Base-by-base conservation (phyloP, 2,113 vertebrate genomes). In the Melanerpes formicivorus region DNA sequence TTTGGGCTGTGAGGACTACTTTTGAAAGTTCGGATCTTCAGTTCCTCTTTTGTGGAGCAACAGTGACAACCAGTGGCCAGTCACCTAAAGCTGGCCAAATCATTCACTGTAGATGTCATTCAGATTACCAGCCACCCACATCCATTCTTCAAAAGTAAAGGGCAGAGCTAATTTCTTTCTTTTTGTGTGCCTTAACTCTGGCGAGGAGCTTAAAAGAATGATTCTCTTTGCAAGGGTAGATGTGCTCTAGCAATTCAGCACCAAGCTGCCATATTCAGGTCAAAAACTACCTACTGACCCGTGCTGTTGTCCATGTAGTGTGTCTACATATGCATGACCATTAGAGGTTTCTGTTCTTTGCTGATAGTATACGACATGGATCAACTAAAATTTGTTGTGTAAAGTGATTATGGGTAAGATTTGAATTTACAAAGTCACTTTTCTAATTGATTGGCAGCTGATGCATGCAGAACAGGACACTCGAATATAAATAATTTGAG, bases 11-110 rank as follows among this genome's bases (percentile, higher is more conserved):
- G 6, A 93, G 87, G 26, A 4, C 23, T 7, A 10, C 44, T 87
- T 90, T 80, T 44, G 34, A 64, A 89, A 94, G 67, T 69, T 58
- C 12, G 1, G 1, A 22, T 37, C 15, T 46, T 46, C 67, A 34
- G 48, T 25, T 92, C 14, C 69, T 34, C 3, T 96, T 98, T 88
- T 22, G 73, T 97, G 95, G 92, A 96, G 91, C 97, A 98, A 98
- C 96, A 98, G 97, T 98, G 97, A 98, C 98, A 97, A 97, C 97
- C 96, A 97, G 97, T n/a, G 97, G 97, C 93, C 67, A 63, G 15
- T 92, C 52, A 15, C 56, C 85, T 73, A 16, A 90, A 76, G 8
- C 2, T 78, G 62, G 44, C n/a, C 15, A 30, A 77, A 34, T 32
- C 52, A 23, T 16, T 87, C 63, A 32, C 23, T 48, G 21, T 7